A percentile compares a stretch with the other conserved stretches of the same genome.
Evolutionary conservation across 1,140 invertebrate species (phyloP).

Genomic region (Notospermus geniculatus): DNA sequence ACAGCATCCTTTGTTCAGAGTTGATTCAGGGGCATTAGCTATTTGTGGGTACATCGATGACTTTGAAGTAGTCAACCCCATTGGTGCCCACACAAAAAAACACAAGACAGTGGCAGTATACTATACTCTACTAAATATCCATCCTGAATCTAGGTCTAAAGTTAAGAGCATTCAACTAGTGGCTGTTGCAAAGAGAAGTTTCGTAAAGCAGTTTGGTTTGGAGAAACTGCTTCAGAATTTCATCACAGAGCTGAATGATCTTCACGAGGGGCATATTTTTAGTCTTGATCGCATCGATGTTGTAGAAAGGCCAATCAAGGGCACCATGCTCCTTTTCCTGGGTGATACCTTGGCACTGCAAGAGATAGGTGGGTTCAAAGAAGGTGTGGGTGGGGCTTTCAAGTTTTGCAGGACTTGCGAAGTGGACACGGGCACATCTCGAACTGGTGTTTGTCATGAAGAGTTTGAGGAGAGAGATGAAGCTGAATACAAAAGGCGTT

Average conservation of each 20-base stretch:
- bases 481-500: no score
- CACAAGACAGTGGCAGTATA: conserved; percentile 12
- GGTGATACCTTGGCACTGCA: no score
- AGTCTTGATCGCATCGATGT: not conserved
- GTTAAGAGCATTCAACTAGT: conserved; percentile 4
- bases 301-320: no score
- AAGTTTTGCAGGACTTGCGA: no score
- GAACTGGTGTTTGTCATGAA: no score
- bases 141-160: not conserved
- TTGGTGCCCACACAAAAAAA: conserved; percentile 14
- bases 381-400: no score
- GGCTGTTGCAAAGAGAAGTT: conserved; percentile 6
- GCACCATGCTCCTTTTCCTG: no score
- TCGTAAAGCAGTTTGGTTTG: not conserved
- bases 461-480: no score
- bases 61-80: conserved; percentile 18
- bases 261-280: not conserved
- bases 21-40: conserved; percentile 6
- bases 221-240: conserved; percentile 1
- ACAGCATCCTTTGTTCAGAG: conserved; percentile 3
- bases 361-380: no score
- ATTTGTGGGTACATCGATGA: conserved; percentile 14
- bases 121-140: conserved; percentile 6
- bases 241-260: conserved; percentile 3
- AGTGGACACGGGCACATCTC: no score